phyloP scores from a whole-genome alignment of 64 coral and sea anemone species.

The Acropora yongei region DNA sequence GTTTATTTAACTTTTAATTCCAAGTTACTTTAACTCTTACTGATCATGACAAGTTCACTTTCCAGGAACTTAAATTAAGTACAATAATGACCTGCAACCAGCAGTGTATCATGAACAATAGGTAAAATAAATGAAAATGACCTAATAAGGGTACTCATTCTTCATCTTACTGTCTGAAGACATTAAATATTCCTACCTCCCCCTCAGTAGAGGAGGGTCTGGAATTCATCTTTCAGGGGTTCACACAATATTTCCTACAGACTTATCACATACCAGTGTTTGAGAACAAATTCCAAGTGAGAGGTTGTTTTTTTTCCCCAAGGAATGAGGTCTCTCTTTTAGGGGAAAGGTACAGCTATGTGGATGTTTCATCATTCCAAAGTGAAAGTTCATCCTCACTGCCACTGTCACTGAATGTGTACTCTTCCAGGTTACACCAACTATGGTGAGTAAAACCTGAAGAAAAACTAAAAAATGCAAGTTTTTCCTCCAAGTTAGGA shows the following conservation, averaged over 20 bases:
- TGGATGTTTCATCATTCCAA: background rate
- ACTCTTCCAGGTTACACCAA: conserved; percentile 12
- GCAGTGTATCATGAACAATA: conserved; percentile 7
- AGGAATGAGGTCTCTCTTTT: background rate
- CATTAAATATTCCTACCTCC: conserved; percentile 3
- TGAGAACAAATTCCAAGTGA: background rate
- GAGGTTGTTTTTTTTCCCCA: background rate
- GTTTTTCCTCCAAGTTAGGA: conserved; percentile 42
- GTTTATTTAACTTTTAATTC: background rate
- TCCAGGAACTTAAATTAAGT: background rate
- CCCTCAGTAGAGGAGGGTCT: background rate
- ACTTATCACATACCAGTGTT: background rate
- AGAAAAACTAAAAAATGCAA: background rate
- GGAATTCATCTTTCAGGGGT: background rate
- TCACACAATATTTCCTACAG: background rate
- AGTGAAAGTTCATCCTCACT: background rate
- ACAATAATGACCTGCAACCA: background rate
- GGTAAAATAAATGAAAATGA: background rate
- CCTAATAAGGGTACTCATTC: background rate
- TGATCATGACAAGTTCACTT: background rate
- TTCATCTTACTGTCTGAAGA: background rate
- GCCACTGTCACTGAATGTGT: conserved; percentile 10
- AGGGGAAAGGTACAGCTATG: too few species aligned
- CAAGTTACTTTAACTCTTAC: background rate
- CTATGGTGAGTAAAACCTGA: background rate